These are phyloP conservation scores for Sipha flava DNA, from an alignment of 1,140 invertebrate genomes.

Conservation along the genomic window DNA sequence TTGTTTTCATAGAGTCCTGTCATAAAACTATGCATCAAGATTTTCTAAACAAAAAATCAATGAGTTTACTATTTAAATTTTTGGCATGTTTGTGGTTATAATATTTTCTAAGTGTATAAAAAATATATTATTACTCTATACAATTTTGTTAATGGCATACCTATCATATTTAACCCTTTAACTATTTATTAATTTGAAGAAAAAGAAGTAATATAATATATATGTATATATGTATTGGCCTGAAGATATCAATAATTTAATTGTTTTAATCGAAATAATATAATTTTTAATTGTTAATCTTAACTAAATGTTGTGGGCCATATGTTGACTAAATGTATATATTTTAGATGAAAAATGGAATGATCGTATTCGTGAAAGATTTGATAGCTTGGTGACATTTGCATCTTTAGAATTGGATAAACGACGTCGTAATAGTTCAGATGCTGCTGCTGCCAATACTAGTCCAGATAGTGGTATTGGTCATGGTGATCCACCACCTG, in stretches of 20 bases:
- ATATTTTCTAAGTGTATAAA: not conserved
- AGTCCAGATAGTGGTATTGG: constrained; percentile 69
- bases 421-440: constrained; percentile 62
- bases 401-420: constrained; percentile 76
- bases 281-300: not conserved
- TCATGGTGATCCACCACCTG: constrained; percentile 50
- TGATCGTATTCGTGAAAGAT: constrained; percentile 74
- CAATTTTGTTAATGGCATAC: not conserved
- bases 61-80: not conserved
- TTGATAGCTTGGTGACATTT: constrained; percentile 76
- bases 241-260: not conserved
- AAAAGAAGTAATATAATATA: no score
- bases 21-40: no score
- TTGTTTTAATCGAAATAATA: not conserved
- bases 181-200: no score
- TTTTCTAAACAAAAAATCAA: no score
- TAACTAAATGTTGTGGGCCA: not conserved
- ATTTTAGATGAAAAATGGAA: constrained; percentile 56
- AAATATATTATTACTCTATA: not conserved
- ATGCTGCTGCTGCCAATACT: constrained; percentile 52
- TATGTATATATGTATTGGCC: not conserved
- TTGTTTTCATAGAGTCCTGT: no score
- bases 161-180: not conserved
- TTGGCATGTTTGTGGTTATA: not conserved
- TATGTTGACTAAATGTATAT: constrained; percentile 38